A percentile compares a stretch with the other conserved stretches of the same genome.
These are phyloP conservation scores for Stomatorhinus ivindoensis DNA, from an alignment of 2,113 vertebrate genomes.

Conservation along the genomic window DNA sequence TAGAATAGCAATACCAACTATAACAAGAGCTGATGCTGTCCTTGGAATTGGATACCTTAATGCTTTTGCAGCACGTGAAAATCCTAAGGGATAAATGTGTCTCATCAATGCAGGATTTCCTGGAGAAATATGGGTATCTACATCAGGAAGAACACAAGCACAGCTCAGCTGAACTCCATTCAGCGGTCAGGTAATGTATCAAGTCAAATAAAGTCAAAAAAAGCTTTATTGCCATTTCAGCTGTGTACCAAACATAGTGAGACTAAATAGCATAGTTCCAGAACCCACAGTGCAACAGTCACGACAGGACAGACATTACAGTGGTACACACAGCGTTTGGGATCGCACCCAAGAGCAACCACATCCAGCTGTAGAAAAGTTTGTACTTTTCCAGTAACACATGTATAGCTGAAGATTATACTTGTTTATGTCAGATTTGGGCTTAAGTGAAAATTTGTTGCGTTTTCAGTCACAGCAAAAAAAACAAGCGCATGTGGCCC, in stretches of 20 bases:
- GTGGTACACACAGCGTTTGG: not conserved
- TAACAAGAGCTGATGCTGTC: not conserved
- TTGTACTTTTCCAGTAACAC: not conserved
- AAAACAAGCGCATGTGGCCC: not conserved
- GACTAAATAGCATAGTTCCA: not conserved
- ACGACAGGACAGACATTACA: not conserved
- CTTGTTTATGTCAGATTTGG: not conserved
- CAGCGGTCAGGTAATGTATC: conserved; percentile 23
- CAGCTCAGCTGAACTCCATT: conserved; percentile 10
- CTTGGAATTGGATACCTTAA: not conserved
- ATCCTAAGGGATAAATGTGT: not conserved
- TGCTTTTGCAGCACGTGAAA: not conserved
- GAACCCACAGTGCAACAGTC: not conserved
- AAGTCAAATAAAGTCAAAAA: not conserved
- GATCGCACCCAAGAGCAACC: not conserved
- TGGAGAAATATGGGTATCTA: conserved; percentile 27
- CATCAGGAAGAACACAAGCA: conserved; percentile 18
- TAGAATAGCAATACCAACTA: not conserved
- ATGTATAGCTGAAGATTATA: not conserved
- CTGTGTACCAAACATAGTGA: not conserved
- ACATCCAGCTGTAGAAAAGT: not conserved
- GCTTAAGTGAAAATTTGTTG: not conserved
- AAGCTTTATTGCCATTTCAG: not conserved
- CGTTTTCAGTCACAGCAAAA: not conserved
- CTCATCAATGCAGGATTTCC: conserved; percentile 11